These are phyloP conservation scores for Camponotus pennsylvanicus DNA, from an alignment of 1,140 invertebrate genomes.

Conservation along the genomic window DNA sequence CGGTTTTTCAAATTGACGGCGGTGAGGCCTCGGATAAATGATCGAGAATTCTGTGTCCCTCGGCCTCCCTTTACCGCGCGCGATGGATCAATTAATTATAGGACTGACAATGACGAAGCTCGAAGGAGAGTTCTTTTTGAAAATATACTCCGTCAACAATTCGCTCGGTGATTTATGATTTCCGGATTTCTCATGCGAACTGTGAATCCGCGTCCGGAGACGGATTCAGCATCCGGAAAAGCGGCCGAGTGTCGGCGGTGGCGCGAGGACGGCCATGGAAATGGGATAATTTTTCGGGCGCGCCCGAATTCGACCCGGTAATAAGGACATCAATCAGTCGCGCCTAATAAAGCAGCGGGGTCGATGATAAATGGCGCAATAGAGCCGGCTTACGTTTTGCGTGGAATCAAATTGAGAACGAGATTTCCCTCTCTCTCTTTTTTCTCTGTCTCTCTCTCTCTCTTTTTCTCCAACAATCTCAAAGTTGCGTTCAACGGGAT, in stretches of 20 bases:
- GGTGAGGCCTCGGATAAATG: slow-evolving; percentile 36
- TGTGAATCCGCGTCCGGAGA: slow-evolving; percentile 50
- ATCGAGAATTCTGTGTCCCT: slow-evolving; percentile 26
- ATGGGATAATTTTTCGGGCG: slow-evolving; percentile 58
- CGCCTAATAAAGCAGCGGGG: slow-evolving; percentile 49
- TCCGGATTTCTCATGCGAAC: slow-evolving; percentile 57
- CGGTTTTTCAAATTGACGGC: slow-evolving; percentile 20
- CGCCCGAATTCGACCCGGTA: slow-evolving; percentile 19
- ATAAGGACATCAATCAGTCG: slow-evolving; percentile 45
- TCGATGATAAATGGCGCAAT: slow-evolving; percentile 50
- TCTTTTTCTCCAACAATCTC: neutral
- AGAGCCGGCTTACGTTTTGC: neutral
- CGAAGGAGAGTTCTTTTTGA: slow-evolving; percentile 46
- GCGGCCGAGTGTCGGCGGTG: slow-evolving; percentile 18
- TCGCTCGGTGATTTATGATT: slow-evolving; percentile 59
- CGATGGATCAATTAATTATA: slow-evolving; percentile 65
- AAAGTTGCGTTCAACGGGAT: neutral
- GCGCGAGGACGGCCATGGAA: slow-evolving; percentile 24
- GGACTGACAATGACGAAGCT: slow-evolving; percentile 56
- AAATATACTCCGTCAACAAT: slow-evolving; percentile 62
- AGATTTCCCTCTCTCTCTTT: neutral
- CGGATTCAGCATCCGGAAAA: slow-evolving; percentile 56
- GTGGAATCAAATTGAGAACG: neutral
- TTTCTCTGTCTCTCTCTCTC: too few relatives aligned
- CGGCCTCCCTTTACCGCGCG: slow-evolving; percentile 29